Evolutionary conservation across 2,797 vertebrate genomes (phyloP), one percentile per base, ranked within the genome.

Genomic region (Craterocephalus amniculus): DNA sequence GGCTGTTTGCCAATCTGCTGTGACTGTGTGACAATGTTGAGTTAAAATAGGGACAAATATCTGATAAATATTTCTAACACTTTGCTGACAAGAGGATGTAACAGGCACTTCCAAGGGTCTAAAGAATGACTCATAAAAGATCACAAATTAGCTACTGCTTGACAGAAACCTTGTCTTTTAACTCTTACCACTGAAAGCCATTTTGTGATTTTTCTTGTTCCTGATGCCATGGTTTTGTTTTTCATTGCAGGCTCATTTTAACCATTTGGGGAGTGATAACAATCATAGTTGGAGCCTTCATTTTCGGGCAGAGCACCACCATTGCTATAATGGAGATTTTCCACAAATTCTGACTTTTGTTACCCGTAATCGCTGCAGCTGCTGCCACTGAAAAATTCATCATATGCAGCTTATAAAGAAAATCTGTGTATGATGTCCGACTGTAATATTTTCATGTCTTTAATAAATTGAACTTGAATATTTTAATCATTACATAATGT

Each of bases 291-390:
- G 97, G 97, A n/a, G 74, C 93, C 66, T 98, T 97, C 65, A 94
- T 97, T 83, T 97, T 97, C 0, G 96, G 96, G 67, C 96, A 98
- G 87, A 97, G 96, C 58, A 96, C 95, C 0, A 94, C 94, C 11
- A 91, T 92, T 0, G 95, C 96, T 0, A 8, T 96, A 72, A 88
- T 96, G 92, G 95, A 96, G 67, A 84, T 96, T n/a, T 27, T 91
- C 31, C 58, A 89, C 20, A 91, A 91, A 74, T 86, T 92, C 55
- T 94, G 55, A 91, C 24, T 12, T 18, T 48, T 32, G 36, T 43
- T 38, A 1, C 27, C 13, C 16, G 40, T 20, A 22, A 60, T 36
- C 18, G 7, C 57, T 65, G 34, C 58, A 69, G 43, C 54, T 43
- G 64, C 79, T 63, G 71, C 63, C 45, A 62, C 58, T 75, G 67